Evolutionary conservation across 2,797 vertebrate species (phyloP).

Genomic region (Falco biarmicus): DNA sequence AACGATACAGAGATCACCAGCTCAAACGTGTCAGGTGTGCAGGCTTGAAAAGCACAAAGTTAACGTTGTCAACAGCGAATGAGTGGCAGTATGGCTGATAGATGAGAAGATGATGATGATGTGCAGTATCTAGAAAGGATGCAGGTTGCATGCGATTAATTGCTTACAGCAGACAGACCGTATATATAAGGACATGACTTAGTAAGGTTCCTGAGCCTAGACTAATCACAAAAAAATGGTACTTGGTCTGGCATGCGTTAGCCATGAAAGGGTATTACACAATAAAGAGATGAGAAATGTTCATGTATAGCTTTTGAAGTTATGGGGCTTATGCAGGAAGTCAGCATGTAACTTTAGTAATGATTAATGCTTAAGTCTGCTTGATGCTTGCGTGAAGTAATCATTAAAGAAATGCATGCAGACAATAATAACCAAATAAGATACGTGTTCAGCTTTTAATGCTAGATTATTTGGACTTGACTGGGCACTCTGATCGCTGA

Average conservation of each 20-base stretch:
- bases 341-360: not conserved
- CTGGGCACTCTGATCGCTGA: not conserved
- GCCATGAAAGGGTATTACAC: not conserved
- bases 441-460: not conserved
- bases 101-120: not conserved
- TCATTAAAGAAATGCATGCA: not conserved
- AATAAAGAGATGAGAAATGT: not conserved
- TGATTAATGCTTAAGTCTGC: not conserved
- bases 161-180: not conserved
- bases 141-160: not conserved
- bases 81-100: not conserved
- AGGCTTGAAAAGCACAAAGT: not conserved
- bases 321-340: not conserved
- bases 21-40: not conserved
- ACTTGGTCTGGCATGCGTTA: not conserved
- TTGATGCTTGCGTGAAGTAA: not conserved
- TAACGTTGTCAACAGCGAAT: not conserved
- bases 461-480: not conserved
- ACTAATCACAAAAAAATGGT: not conserved
- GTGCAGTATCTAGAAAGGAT: accelerated
- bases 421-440: not conserved
- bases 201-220: not conserved
- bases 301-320: not conserved
- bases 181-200: not conserved
- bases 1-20: not conserved